phyloP scores from a whole-genome alignment of 2,797 vertebrate genomes.

The Petrocephalus schoutedeni region DNA sequence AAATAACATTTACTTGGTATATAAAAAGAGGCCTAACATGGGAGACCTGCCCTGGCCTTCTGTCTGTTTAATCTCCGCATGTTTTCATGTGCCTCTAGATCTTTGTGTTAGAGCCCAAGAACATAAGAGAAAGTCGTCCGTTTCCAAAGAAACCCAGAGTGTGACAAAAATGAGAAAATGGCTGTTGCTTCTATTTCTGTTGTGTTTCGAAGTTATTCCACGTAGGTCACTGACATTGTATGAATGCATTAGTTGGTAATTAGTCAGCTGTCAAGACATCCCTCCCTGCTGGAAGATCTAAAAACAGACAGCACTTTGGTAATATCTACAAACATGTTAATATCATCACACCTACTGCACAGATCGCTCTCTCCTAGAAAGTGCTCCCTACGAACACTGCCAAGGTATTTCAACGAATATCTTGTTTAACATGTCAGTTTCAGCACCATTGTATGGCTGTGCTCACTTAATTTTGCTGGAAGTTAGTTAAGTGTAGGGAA shows the following conservation, averaged over 20 bases:
- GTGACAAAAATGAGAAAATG: background rate
- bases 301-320: background rate
- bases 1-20: conserved; percentile 7
- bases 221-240: background rate
- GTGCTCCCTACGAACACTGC: background rate
- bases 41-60: background rate
- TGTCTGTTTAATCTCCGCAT: background rate
- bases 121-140: background rate
- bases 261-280: background rate
- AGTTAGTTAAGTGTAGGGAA: background rate
- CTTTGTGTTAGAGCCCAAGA: background rate
- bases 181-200: background rate
- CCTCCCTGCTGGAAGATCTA: background rate
- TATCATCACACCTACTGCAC: background rate
- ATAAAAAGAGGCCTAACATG: background rate
- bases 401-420: background rate
- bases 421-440: background rate
- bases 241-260: background rate
- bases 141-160: background rate
- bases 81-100: background rate
- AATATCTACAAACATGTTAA: background rate
- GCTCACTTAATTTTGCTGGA: background rate
- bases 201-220: background rate
- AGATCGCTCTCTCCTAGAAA: background rate
- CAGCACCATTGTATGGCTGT: background rate